A percentile compares a stretch with the other conserved stretches of the same genome.
Conservation (phyloP, 2,888 invertebrate genomes). For the Melieria picta region DNA sequence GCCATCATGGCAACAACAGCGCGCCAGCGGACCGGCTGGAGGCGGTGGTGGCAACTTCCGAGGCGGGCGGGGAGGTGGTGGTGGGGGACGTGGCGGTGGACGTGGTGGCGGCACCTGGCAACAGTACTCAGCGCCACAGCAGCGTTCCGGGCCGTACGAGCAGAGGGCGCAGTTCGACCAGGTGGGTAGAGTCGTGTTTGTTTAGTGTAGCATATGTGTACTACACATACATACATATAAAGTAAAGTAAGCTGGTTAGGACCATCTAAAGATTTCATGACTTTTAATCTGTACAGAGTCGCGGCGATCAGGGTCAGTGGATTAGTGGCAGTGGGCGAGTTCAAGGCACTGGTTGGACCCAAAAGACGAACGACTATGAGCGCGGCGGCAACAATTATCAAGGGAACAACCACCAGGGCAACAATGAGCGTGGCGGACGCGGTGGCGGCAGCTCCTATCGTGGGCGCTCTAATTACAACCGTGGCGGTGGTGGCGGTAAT, state of each 20-base stretch:
- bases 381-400: conserved; percentile 48
- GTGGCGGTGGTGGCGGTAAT: conserved; percentile 42
- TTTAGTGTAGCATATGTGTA: background rate
- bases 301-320: conserved; percentile 52
- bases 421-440: conserved; percentile 27
- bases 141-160: conserved; percentile 46
- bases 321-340: conserved; percentile 62
- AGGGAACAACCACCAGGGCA: conserved; percentile 11
- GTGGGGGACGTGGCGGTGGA: conserved; percentile 55
- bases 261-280: no score
- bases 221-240: background rate
- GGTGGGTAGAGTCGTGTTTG: conserved; percentile 20
- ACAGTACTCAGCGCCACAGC: conserved; percentile 41
- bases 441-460: conserved; percentile 38
- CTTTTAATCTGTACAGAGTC: conserved; percentile 8
- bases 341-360: conserved; percentile 63
- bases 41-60: conserved; percentile 64
- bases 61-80: conserved; percentile 55
- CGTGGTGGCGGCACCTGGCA: conserved; percentile 54
- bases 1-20: conserved; percentile 90
- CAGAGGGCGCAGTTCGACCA: conserved; percentile 50
- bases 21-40: conserved; percentile 68
- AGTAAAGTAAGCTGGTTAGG: no score
- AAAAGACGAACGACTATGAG: conserved; percentile 48
- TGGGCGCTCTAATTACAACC: conserved; percentile 46